Percentiles rank a stretch among this genome's conserved stretches.
Evolutionary conservation across 2,797 vertebrate species (phyloP).

Genomic region (Acridotheres tristis): DNA sequence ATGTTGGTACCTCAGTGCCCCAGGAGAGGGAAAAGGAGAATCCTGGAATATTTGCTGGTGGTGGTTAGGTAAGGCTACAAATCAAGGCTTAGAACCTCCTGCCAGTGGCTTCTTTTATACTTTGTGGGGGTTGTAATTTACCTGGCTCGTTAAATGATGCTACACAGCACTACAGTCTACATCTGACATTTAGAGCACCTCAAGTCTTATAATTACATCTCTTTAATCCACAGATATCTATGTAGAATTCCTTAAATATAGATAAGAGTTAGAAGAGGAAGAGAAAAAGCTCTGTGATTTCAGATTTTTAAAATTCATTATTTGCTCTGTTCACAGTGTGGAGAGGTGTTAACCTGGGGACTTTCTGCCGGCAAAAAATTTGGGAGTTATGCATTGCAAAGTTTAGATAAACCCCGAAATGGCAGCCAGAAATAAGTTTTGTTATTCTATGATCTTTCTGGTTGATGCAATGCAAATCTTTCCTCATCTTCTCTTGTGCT

Average conservation of each 20-base stretch:
- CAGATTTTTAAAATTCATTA: not conserved
- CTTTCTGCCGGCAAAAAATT: not conserved
- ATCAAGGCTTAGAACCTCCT: not conserved
- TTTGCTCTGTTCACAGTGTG: not conserved
- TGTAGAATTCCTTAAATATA: not conserved
- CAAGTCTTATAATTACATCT: not conserved
- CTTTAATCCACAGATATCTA: not conserved
- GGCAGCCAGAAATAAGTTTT: not conserved
- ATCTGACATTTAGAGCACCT: not conserved
- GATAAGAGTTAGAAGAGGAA: not conserved
- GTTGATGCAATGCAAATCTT: not conserved
- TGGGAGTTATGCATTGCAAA: not conserved
- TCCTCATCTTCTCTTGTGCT: not conserved
- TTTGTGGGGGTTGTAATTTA: not conserved
- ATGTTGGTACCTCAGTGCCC: not conserved
- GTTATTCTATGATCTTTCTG: not conserved
- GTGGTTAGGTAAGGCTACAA: not conserved
- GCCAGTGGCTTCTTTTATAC: not conserved
- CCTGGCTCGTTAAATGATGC: accelerated
- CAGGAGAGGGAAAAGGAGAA: not conserved
- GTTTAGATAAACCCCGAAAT: not conserved
- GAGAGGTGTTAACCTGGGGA: accelerated
- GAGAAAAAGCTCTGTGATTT: not conserved
- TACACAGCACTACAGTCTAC: accelerated
- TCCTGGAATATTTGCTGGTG: not conserved